Base-by-base conservation (phyloP, 2,888 invertebrate species). In the Hydriomena furcata region DNA sequence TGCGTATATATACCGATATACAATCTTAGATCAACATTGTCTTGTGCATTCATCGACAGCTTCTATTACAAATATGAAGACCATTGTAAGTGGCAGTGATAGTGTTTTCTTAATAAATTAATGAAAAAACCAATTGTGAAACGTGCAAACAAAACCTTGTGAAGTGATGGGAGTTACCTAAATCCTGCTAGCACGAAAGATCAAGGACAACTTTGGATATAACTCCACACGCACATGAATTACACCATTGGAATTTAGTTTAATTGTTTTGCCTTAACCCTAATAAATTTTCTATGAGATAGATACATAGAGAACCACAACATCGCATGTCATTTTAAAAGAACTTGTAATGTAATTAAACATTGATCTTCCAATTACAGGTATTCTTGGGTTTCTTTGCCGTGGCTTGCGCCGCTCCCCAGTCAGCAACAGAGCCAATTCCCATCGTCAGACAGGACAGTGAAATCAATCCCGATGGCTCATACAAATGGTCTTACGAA, bases 401-500 rank as follows among this genome's bases (percentile, higher is more conserved):
- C 38, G 72, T 76, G 10, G 83, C 82, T 32, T 63, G 73, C 23
- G 89, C 89, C 32, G 88, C 85, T 27, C 88, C 90, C 20, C 88
- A 85, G 58, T 60, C 56, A 2, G 73, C 69, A 0, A 65, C 76
- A 7, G 84, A 90, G 50, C 82, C 82, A 1, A 84, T 87, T 10
- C 85, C 86, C 5, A 94, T 94, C 58, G 32, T 94, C 12, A 86
- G 83, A 0, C 92, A 93, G 60, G 76, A 84, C 7, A 89, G 86
- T 58, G 85, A 92, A 24, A 70, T 91, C 40, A 84, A 88, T 59
- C 92, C 93, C 0, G 93, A 94, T 54, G 94, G 94, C 13, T 86
- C 91, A 2, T 94, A 93, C 76, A 74, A 76, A 56, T 93, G 68
- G 57, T 76, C 83, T 2, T 94, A 90, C 67, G 93, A 94, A 71